These are phyloP conservation scores for Acanthiza pusilla DNA, from an alignment of 2,797 vertebrate species.

Conservation along the genomic window DNA sequence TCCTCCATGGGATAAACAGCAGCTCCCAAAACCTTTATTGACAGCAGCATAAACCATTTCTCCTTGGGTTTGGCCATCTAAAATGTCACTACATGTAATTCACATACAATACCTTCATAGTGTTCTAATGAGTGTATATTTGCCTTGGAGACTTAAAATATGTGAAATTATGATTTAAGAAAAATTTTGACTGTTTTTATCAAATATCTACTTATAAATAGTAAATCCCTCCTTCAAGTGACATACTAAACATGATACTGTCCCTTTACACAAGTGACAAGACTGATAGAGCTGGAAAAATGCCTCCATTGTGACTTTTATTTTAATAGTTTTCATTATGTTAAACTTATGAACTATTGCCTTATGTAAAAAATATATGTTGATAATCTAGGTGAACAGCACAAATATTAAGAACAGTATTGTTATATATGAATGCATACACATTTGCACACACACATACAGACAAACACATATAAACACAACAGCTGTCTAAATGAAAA, in stretches of 20 bases:
- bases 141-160: background rate
- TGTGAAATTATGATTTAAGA: background rate
- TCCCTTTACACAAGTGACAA: background rate
- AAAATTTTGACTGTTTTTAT: background rate
- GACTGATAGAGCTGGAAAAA: background rate
- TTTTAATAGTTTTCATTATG: background rate
- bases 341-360: background rate
- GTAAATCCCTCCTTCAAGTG: background rate
- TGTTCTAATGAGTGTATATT: background rate
- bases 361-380: background rate
- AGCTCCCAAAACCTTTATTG: background rate
- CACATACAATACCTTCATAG: background rate
- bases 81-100: background rate
- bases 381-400: background rate
- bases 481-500: background rate
- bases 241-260: background rate
- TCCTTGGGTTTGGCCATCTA: background rate
- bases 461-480: background rate
- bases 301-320: background rate
- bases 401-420: background rate
- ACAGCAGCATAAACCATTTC: background rate
- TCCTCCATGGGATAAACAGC: background rate
- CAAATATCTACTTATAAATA: background rate
- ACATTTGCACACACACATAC: rapidly evolving
- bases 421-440: background rate